phyloP scores from a whole-genome alignment of 2,113 vertebrate species.

The Danio rerio region DNA sequence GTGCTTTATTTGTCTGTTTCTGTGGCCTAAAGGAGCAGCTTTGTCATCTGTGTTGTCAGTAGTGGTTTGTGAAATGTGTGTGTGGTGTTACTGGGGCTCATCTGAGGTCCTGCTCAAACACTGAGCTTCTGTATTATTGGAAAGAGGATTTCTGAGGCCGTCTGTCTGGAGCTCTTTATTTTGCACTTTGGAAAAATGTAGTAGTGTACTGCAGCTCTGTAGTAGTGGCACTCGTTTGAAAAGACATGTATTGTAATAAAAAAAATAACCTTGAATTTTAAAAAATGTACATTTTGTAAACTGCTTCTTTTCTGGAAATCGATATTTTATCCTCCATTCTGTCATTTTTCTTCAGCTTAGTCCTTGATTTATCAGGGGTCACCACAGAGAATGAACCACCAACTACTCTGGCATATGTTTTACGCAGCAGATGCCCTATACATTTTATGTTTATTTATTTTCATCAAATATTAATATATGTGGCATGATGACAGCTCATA shows the following conservation, averaged over 20 bases:
- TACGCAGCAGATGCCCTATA: too few relatives aligned
- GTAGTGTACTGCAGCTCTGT: too few relatives aligned
- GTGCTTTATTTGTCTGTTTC: slow-evolving; percentile 16
- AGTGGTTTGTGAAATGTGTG: too few relatives aligned
- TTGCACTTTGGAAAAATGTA: not conserved
- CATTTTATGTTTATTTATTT: too few relatives aligned
- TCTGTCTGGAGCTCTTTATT: slow-evolving; percentile 24
- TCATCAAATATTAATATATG: too few relatives aligned
- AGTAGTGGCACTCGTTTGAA: not conserved
- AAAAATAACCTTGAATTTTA: too few relatives aligned
- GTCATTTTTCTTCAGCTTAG: too few relatives aligned
- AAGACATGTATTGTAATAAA: not conserved
- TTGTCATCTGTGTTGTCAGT: slow-evolving; percentile 32
- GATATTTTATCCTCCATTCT: too few relatives aligned
- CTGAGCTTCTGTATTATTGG: slow-evolving; percentile 19
- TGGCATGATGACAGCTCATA: too few relatives aligned
- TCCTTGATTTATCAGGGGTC: too few relatives aligned
- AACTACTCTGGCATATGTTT: too few relatives aligned
- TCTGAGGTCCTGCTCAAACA: slow-evolving; percentile 10
- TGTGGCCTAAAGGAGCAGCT: slow-evolving; percentile 1
- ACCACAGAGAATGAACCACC: too few relatives aligned
- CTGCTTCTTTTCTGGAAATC: not conserved
- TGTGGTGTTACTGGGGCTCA: not conserved
- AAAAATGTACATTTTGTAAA: not conserved
- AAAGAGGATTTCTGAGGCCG: slow-evolving; percentile 7